Evolutionary conservation across 64 coral and sea anemone genomes (phyloP), one percentile per base, ranked within the genome.

Genomic region (Pocillopora verrucosa): DNA sequence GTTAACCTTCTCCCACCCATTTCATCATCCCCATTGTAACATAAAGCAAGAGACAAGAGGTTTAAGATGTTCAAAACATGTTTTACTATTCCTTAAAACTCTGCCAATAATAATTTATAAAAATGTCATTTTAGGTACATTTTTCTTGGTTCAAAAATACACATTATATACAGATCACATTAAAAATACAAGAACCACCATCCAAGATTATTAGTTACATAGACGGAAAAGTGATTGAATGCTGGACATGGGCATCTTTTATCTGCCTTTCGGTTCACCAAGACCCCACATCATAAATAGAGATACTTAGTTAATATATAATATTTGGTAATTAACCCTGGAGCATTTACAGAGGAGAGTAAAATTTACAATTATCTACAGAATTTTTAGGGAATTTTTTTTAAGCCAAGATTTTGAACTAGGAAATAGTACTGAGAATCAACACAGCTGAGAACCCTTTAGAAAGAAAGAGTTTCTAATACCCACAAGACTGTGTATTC

Each of bases 91-190:
- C 90, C 90, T 92, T 92, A 67, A 80, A 92, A 80, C 83, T 80
- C 86, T 87, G 90, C 73, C 72, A 92, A 85, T 82, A 91, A 92
- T 92, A 92, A 92, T 92, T 92, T 92, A 92, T 92, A 92, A 92
- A 92, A 92, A 87, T 76, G 74, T 77, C 84, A 86, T 92, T 61
- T 87, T 76, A 67, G 77, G 68, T 92, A 87, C 90, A 92, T 74
- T 87, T 85, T 67, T 64, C 36, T 72, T 85, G 67, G 74, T 80
- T 92, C 65, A 92, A 92, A 92, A 92, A 92, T 92, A 92, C 80
- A 82, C 63, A 92, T 82, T 92, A 92, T 92, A 80, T 92, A 92
- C 90, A 92, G 72, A 89, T 89, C 69, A 91, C 80, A 86, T 79
- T 92, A 92, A 92, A 92, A 92, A 92, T 87, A 92, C 90, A 84